These are phyloP conservation scores for Gorsachius goisagi DNA, from an alignment of 2,113 vertebrate species.

Conservation along the genomic window DNA sequence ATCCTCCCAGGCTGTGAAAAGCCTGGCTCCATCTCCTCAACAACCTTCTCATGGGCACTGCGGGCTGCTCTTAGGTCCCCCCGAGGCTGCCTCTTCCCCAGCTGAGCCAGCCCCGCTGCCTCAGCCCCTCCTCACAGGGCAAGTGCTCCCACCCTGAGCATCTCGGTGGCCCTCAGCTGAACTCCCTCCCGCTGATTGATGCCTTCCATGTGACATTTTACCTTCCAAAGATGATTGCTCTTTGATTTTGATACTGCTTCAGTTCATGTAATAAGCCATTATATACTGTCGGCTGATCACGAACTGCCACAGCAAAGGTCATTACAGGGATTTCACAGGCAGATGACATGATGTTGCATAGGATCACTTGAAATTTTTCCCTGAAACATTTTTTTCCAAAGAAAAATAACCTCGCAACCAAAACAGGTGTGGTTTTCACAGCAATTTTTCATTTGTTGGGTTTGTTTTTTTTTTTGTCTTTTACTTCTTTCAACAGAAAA, in stretches of 20 bases:
- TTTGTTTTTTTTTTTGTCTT: background rate
- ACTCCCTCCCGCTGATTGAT: rapidly evolving
- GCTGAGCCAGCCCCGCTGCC: background rate
- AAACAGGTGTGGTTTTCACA: background rate
- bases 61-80: background rate
- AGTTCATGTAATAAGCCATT: background rate
- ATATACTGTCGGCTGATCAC: background rate
- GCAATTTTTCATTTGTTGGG: background rate
- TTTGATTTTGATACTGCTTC: background rate
- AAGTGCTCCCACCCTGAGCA: background rate
- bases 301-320: background rate
- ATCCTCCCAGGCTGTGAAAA: background rate
- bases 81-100: background rate
- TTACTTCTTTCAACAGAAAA: background rate
- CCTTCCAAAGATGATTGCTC: background rate
- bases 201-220: background rate
- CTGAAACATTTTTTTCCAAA: background rate
- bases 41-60: background rate
- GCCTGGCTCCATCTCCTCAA: background rate
- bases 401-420: background rate
- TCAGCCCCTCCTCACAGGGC: background rate
- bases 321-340: background rate
- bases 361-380: background rate
- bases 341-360: background rate
- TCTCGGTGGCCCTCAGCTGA: background rate